phyloP scores from a whole-genome alignment of 2,113 vertebrate genomes.

The Oncorhynchus masou region DNA sequence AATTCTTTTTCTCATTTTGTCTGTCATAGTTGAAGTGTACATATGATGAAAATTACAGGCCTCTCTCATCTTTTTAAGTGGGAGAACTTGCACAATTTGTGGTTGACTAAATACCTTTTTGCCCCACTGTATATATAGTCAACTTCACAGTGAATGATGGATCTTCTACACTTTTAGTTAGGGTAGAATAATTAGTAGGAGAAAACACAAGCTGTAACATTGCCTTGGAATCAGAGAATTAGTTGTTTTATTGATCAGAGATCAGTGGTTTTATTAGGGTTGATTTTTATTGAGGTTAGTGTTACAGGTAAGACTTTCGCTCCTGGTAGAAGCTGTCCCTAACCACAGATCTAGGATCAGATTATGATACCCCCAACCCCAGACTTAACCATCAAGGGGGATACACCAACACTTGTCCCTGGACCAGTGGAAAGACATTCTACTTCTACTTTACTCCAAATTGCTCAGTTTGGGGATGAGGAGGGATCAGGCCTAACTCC shows the following conservation, averaged over 20 bases:
- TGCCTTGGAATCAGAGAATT: background rate
- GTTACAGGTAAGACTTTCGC: conserved; percentile 50
- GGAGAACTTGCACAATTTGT: too few species aligned
- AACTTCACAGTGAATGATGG: background rate
- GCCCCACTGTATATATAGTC: background rate
- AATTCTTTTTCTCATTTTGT: too few species aligned
- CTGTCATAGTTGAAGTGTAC: too few species aligned
- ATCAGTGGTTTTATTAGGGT: conserved; percentile 5
- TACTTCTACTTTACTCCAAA: conserved; percentile 3
- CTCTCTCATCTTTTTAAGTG: too few species aligned
- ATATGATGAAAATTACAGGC: too few species aligned
- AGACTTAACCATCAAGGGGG: background rate
- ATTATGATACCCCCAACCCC: conserved; percentile 1
- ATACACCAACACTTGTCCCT: background rate
- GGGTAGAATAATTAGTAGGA: background rate
- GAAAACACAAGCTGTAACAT: background rate
- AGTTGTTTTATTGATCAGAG: background rate
- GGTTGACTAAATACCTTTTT: too few species aligned
- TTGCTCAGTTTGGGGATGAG: conserved; percentile 12
- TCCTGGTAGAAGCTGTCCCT: conserved; percentile 52
- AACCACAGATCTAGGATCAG: conserved; percentile 27
- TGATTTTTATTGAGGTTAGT: conserved; percentile 55
- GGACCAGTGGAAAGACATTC: background rate
- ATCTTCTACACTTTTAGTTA: background rate
- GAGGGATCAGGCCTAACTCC: background rate